Percentiles rank a stretch among this genome's conserved stretches.
Conservation (phyloP, 2,888 invertebrate species). For the Coremacera marginata region DNA sequence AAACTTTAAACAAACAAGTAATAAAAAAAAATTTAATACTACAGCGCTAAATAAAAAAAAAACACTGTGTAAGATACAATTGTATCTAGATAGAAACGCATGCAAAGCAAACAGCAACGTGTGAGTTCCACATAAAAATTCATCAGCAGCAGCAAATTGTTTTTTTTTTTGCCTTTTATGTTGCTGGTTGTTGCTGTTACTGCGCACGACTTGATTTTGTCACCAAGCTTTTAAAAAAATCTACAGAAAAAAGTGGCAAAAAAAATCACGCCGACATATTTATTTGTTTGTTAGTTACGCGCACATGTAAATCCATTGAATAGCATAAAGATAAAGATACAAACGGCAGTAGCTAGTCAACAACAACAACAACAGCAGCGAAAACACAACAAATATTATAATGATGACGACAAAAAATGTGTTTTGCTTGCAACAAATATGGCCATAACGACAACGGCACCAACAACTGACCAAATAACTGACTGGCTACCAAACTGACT, state of each 20-base stretch:
- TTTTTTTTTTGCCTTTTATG: background rate
- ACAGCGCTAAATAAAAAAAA: background rate
- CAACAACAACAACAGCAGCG: background rate
- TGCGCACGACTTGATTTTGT: background rate
- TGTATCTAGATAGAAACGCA: background rate
- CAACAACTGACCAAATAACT: background rate
- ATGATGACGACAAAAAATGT: background rate
- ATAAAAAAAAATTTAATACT: background rate
- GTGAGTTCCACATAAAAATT: conserved; percentile 10
- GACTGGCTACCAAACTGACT: background rate
- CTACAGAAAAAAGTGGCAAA: background rate
- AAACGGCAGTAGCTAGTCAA: background rate
- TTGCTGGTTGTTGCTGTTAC: background rate
- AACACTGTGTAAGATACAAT: background rate
- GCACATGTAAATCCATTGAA: background rate
- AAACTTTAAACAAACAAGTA: background rate
- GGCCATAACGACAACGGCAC: background rate
- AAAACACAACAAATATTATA: background rate
- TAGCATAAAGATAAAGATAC: background rate
- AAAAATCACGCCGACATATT: background rate
- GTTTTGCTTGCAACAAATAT: background rate
- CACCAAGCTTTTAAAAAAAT: background rate
- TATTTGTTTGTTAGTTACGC: background rate
- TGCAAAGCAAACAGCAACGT: background rate
- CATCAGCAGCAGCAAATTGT: background rate